These are phyloP conservation scores for Drosophila auraria DNA, from an alignment of 1,140 invertebrate genomes.

Conservation along the genomic window DNA sequence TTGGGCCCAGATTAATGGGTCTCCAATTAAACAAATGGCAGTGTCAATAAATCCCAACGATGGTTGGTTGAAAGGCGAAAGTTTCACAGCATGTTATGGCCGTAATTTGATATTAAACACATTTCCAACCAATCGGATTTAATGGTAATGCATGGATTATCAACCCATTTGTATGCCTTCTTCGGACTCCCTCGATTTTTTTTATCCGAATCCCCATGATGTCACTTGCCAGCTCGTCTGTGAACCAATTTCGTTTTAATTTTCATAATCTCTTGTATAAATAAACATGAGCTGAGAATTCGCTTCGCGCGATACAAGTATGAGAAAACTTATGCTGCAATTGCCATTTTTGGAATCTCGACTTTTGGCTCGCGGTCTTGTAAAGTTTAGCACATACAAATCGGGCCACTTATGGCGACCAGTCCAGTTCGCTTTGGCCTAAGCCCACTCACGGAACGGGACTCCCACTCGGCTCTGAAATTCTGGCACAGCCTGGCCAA, in stretches of 20 bases:
- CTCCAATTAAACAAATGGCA: slow-evolving; percentile 66
- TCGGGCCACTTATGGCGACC: slow-evolving; percentile 19
- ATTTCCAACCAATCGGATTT: slow-evolving; percentile 17
- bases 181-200: background rate
- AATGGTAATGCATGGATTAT: slow-evolving; percentile 26
- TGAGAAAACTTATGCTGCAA: slow-evolving; percentile 44
- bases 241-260: slow-evolving; percentile 49
- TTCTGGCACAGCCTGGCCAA: slow-evolving; percentile 35
- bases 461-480: slow-evolving; percentile 37
- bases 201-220: slow-evolving; percentile 21
- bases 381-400: slow-evolving; percentile 34
- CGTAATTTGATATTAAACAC: slow-evolving; percentile 46
- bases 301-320: slow-evolving; percentile 1
- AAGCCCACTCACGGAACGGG: slow-evolving; percentile 41
- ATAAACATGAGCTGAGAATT: slow-evolving; percentile 44
- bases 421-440: slow-evolving; percentile 18
- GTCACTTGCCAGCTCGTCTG: slow-evolving; percentile 22
- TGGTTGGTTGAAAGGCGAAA: slow-evolving; percentile 28
- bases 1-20: slow-evolving; percentile 69
- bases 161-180: slow-evolving; percentile 32
- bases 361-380: slow-evolving; percentile 27
- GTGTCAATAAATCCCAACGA: slow-evolving; percentile 62
- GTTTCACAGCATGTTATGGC: slow-evolving; percentile 16
- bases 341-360: slow-evolving; percentile 44
- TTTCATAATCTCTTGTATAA: slow-evolving; percentile 42